Evolutionary conservation across 1,140 invertebrate genomes (phyloP), one percentile per base, ranked within the genome.

Genomic region (Copidosoma floridanum): DNA sequence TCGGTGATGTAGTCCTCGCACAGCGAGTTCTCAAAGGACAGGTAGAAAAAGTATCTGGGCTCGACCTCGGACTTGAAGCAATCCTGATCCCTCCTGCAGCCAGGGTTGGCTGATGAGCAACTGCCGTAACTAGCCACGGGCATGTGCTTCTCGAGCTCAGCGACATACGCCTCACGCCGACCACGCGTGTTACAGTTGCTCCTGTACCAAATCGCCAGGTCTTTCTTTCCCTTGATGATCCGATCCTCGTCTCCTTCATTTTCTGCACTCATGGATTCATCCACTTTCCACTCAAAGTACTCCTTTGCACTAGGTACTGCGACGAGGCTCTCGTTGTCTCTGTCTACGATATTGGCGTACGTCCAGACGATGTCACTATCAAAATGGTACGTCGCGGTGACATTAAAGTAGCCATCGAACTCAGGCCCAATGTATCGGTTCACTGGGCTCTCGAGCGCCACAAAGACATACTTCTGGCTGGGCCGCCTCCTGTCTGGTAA

Each of bases 121-220:
- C 54, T 61, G n/a, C 91, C 91, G 64, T 84, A 91, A n/a, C 89
- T 79, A 70, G 90, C 88, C 0, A 91, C 80, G 2, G 68, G 43
- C 43, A 90, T 80, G 64, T 83, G 73, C 29, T 80, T 76, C 46
- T 79, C 65, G 2, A 91, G 72, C 61, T 86, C 71, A n/a, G 70
- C 54, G 0, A 84, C 85, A 66, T 85, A 88, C 0, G 73, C 40
- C 62, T 85, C 74, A 12, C 89, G 73, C 2, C 72, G 71, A 63
- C 84, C 85, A 11, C 61, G 65, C 0, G 84, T 76, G 2, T 66
- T 12, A 66, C 89, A 90, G 67, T 89, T 85, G 46, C 84, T 86
- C 2, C 87, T 85, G 59, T 88, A 83, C 86, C 86, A 89, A 1
- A 82, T 82, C 0, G 83, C 83, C 59, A 82, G 80, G 12, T 53